Evolutionary conservation across 2,888 invertebrate species (phyloP).

Genomic region (Rotaria magnacalcarata): DNA sequence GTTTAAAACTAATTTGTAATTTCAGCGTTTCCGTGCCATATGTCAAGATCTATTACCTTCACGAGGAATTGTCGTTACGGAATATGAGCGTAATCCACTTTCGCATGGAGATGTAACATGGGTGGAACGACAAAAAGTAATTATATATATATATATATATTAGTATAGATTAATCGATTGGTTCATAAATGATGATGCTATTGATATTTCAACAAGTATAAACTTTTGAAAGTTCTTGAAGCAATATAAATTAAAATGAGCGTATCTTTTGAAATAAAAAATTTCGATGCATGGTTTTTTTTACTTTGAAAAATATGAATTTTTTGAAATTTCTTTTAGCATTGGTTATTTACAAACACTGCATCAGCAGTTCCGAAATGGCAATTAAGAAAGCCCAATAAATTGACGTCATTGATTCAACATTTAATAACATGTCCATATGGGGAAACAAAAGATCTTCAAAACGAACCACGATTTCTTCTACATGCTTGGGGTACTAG

Average conservation of each 20-base stretch:
- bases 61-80: background rate
- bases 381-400: background rate
- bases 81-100: background rate
- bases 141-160: background rate
- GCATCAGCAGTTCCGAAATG: slow-evolving; percentile 14
- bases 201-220: no score
- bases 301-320: no score
- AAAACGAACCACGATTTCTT: background rate
- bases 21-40: background rate
- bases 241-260: no score
- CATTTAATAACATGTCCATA: slow-evolving; percentile 13
- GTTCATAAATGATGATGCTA: no score
- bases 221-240: no score
- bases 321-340: background rate
- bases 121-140: slow-evolving; percentile 10
- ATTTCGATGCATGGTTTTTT: no score
- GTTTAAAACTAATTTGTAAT: no score
- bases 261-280: no score
- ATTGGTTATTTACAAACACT: slow-evolving; percentile 16
- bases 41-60: background rate
- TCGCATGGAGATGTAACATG: background rate
- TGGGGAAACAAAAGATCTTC: background rate
- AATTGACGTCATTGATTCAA: background rate
- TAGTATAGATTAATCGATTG: no score
- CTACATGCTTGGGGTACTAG: background rate